These are phyloP conservation scores for Lacanobia wlatinum DNA, from an alignment of 2,888 invertebrate genomes.

Conservation along the genomic window DNA sequence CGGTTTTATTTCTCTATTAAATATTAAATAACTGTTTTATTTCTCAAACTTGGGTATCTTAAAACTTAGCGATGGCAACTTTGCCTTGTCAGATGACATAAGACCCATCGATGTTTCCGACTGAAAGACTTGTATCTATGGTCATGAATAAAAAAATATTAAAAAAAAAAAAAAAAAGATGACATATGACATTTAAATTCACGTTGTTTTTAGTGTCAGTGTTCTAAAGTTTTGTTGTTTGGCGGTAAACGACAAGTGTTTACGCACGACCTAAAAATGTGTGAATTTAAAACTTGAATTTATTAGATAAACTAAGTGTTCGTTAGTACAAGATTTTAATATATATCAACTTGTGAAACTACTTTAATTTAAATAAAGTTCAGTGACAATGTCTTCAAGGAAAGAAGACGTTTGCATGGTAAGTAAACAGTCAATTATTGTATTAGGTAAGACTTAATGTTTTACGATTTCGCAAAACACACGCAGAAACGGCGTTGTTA, in stretches of 20 bases:
- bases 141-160: too few relatives aligned
- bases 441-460: background rate
- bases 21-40: background rate
- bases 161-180: too few relatives aligned
- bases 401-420: slow-evolving; percentile 35
- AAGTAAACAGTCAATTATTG: slow-evolving; percentile 14
- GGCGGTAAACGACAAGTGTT: slow-evolving; percentile 9
- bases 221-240: background rate
- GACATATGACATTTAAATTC: background rate
- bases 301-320: background rate
- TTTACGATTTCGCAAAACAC: slow-evolving; percentile 16
- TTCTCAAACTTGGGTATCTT: background rate
- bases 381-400: slow-evolving; percentile 29
- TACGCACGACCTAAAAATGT: slow-evolving; percentile 3
- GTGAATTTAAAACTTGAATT: slow-evolving; percentile 1
- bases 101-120: too few relatives aligned
- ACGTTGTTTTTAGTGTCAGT: background rate
- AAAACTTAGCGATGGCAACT: background rate
- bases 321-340: background rate
- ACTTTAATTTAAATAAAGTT: background rate
- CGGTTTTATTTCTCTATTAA: background rate
- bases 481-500: background rate
- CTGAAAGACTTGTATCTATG: too few relatives aligned
- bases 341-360: background rate
- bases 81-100: background rate